Base-by-base conservation (phyloP, 2,888 invertebrate genomes). In the Cynaeus angustus region DNA sequence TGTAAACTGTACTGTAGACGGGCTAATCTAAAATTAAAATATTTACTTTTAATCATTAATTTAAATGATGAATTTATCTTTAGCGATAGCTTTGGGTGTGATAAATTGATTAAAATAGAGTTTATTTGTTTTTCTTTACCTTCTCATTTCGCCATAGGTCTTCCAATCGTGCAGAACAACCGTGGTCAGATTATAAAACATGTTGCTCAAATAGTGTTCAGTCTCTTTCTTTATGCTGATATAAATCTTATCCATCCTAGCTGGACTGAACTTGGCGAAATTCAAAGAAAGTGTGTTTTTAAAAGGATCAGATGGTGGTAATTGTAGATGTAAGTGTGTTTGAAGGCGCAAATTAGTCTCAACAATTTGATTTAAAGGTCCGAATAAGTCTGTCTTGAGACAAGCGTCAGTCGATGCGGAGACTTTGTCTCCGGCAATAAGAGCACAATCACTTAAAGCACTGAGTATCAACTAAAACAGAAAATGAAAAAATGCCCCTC, bases 111-210 rank as follows among this genome's bases (percentile, higher is more conserved):
- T n/a, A n/a, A n/a, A n/a, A n/a, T n/a, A n/a, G n/a, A n/a, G n/a
- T 4, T 21, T 21, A 21, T 26, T 52, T 45, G 21, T 45, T 43
- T 10, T 12, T 50, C 16, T 5, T 70, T 75, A 82, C 82, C 94
- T 93, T 70, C 97, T 90, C 99, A 99, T 99, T 86, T 97, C 96
- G 12, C 96, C 94, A 83, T 99, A 99, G 0, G 97, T 97, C 84
- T 94, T 94, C 97, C 98, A 99, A 85, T 99, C 98, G 77, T 99
- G 97, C 48, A 98, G 87, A 5, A 98, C 97, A 28, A 99, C 97
- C 0, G 98, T 97, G 0, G 98, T 98, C 78, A 99, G 88, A 87
- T 99, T 98, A 85, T 99, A 99, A 86, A 98, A 99, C 82, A 95
- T 97, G 74, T 91, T 92, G 79, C 97, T 96, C 74, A 99, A 88